Evolutionary conservation across 2,888 invertebrate species (phyloP).

Genomic region (Lycophotia porphyrea): DNA sequence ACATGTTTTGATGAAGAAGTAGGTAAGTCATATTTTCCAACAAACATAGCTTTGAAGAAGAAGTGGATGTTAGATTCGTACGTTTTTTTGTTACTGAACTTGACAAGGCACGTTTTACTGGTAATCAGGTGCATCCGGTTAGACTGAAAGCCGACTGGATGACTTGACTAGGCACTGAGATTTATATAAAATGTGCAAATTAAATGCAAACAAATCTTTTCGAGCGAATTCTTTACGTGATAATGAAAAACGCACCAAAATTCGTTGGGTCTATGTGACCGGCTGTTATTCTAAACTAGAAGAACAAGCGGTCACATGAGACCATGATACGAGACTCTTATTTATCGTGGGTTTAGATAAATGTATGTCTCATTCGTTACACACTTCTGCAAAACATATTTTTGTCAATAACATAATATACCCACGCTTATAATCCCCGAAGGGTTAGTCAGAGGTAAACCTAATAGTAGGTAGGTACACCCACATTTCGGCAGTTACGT

Average conservation of each 20-base stretch:
- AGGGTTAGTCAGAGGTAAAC: too few relatives aligned
- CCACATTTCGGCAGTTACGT: too few relatives aligned
- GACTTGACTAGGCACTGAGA: too few relatives aligned
- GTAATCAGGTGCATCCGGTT: too few relatives aligned
- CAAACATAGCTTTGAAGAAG: neutral
- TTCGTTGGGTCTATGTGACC: too few relatives aligned
- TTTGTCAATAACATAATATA: too few relatives aligned
- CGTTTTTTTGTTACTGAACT: neutral
- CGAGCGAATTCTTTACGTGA: neutral
- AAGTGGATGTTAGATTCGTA: neutral
- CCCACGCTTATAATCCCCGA: too few relatives aligned
- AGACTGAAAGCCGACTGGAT: too few relatives aligned
- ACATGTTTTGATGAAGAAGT: neutral
- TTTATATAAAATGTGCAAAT: too few relatives aligned
- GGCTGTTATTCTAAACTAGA: neutral
- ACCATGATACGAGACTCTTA: neutral
- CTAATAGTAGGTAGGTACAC: too few relatives aligned
- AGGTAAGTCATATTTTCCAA: neutral
- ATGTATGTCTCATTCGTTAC: neutral
- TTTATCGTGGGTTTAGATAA: neutral
- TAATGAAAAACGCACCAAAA: neutral
- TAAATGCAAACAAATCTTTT: neutral
- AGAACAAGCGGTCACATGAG: neutral
- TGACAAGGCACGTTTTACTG: too few relatives aligned
- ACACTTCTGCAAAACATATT: neutral